These are phyloP conservation scores for Campodea augens DNA, from an alignment of 1,140 invertebrate genomes.

Conservation along the genomic window DNA sequence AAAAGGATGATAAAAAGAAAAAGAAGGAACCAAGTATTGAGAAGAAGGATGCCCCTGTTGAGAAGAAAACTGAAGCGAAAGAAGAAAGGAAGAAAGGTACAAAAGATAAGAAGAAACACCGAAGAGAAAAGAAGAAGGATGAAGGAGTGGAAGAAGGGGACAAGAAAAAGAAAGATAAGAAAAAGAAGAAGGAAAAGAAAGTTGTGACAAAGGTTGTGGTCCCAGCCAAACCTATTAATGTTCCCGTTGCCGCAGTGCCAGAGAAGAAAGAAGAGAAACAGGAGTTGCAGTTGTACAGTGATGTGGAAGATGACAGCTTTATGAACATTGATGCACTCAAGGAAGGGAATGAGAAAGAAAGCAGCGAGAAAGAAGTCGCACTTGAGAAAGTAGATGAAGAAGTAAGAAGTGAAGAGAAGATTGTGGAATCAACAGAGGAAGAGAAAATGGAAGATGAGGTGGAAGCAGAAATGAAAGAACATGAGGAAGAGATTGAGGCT, in stretches of 20 bases:
- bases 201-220: slow-evolving; percentile 10
- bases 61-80: slow-evolving; percentile 28
- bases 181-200: slow-evolving; percentile 23
- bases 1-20: slow-evolving; percentile 21
- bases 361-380: slow-evolving; percentile 12
- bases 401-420: slow-evolving; percentile 2
- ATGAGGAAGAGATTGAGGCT: slow-evolving; percentile 3
- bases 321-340: slow-evolving; percentile 19
- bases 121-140: slow-evolving; percentile 6
- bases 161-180: slow-evolving; percentile 20
- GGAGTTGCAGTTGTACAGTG: slow-evolving; percentile 20
- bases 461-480: slow-evolving; percentile 17
- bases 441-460: slow-evolving; percentile 24
- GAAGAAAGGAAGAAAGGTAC: slow-evolving; percentile 29
- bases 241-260: slow-evolving; percentile 2
- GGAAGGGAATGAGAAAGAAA: slow-evolving; percentile 16
- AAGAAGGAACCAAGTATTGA: slow-evolving; percentile 27
- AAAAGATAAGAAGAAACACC: slow-evolving; percentile 1
- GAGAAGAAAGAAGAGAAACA: slow-evolving; percentile 7
- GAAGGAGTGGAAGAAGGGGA: slow-evolving; percentile 23
- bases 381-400: slow-evolving; percentile 9
- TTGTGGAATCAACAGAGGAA: slow-evolving; percentile 7
- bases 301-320: slow-evolving; percentile 19
- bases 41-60: slow-evolving; percentile 18
- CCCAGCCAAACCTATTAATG: not conserved